phyloP scores from a whole-genome alignment of 2,797 vertebrate genomes.

The Darevskia nairensis region DNA sequence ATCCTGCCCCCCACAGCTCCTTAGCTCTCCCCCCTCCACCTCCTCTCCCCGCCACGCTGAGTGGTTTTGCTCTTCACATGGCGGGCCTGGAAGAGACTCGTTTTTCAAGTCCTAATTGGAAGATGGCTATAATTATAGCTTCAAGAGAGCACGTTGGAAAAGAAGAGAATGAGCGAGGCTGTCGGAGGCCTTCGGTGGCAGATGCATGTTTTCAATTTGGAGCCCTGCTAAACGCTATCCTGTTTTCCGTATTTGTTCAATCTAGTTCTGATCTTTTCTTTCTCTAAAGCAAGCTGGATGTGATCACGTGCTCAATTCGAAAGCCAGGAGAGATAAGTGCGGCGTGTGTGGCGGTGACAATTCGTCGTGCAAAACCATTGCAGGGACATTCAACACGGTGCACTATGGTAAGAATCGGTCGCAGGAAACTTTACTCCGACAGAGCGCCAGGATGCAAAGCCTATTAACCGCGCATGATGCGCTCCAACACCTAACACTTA shows the following conservation, averaged over 20 bases:
- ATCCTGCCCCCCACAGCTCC: neutral
- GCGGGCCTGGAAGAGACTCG: neutral
- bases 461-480: slow-evolving; percentile 49
- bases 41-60: neutral
- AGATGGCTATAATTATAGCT: slow-evolving; percentile 39
- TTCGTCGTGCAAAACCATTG: slow-evolving; percentile 97
- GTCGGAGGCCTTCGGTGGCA: slow-evolving; percentile 40
- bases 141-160: slow-evolving; percentile 40
- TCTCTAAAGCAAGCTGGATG: slow-evolving; percentile 97
- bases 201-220: slow-evolving; percentile 59
- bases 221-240: slow-evolving; percentile 55
- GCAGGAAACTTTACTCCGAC: slow-evolving; percentile 58
- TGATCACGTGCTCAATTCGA: slow-evolving; percentile 98
- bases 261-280: slow-evolving; percentile 70
- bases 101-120: slow-evolving; percentile 29
- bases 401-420: slow-evolving; percentile 89
- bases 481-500: slow-evolving; percentile 42
- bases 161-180: slow-evolving; percentile 47
- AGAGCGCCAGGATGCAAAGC: slow-evolving; percentile 57
- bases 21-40: neutral
- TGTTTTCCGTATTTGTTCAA: slow-evolving; percentile 65
- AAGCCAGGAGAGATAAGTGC: slow-evolving; percentile 98
- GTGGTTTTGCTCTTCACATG: slow-evolving; percentile 13
- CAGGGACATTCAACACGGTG: slow-evolving; percentile 94
- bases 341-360: slow-evolving; percentile 98